These are phyloP conservation scores for Armadillidium nasatum DNA, from an alignment of 1,140 invertebrate genomes.

Conservation along the genomic window DNA sequence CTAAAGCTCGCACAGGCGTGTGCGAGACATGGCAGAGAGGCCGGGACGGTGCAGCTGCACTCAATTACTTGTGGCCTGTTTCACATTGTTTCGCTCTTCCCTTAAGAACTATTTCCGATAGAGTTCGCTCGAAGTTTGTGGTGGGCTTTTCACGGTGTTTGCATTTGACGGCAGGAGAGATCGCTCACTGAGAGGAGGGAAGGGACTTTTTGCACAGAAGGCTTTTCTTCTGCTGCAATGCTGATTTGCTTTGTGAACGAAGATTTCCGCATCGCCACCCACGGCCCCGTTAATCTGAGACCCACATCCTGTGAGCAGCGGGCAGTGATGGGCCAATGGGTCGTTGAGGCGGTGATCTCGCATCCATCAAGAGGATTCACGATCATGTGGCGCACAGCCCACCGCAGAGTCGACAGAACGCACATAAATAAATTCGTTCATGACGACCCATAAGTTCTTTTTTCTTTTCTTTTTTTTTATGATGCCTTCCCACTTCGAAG, in stretches of 20 bases:
- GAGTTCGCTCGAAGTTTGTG: background rate
- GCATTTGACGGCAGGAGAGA: conserved; percentile 10
- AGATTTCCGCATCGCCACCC: conserved; percentile 37
- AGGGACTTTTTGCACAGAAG: background rate
- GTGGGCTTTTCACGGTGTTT: conserved; percentile 8
- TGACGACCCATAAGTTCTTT: conserved; percentile 9
- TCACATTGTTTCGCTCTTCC: conserved; percentile 30
- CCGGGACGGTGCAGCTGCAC: conserved; percentile 34
- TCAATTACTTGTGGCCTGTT: conserved; percentile 28
- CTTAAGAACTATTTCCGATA: conserved; percentile 21
- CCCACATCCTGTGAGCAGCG: conserved; percentile 41
- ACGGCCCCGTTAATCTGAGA: conserved; percentile 43
- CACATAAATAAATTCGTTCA: conserved; percentile 3
- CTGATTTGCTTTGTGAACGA: conserved; percentile 27
- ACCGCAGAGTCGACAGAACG: background rate
- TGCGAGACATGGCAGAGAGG: conserved; percentile 42
- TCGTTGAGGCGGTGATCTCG: conserved; percentile 41
- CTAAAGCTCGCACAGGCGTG: conserved; percentile 38
- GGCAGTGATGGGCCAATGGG: conserved; percentile 27
- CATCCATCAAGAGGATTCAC: conserved; percentile 42
- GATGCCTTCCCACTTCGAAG: conserved; percentile 8
- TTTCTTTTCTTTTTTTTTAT: background rate
- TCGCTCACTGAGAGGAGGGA: background rate
- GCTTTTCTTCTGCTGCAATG: background rate
- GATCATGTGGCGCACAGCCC: conserved; percentile 32